Conservation (phyloP, 2,888 invertebrate species). For the Amphipyra berbera region DNA sequence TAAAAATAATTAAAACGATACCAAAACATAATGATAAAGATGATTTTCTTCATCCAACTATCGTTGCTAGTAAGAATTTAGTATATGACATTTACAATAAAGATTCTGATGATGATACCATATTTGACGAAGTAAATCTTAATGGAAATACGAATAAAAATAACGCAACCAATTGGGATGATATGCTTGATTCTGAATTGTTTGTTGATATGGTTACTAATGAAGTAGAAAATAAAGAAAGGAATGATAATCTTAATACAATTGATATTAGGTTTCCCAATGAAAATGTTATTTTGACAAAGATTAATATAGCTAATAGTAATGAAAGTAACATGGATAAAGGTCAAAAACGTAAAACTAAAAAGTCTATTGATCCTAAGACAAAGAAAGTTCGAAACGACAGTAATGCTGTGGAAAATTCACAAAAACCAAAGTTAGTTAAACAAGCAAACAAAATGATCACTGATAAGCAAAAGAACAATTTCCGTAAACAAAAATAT, state of each 20-base stretch:
- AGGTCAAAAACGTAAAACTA: slow-evolving; percentile 33
- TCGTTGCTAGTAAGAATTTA: slow-evolving; percentile 15
- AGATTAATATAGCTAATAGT: not conserved
- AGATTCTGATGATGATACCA: slow-evolving; percentile 6
- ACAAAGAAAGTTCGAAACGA: slow-evolving; percentile 20
- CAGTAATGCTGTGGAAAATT: not conserved
- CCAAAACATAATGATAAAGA: not conserved
- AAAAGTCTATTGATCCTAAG: slow-evolving; percentile 2
- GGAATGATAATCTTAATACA: not conserved
- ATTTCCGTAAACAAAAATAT: slow-evolving; percentile 72
- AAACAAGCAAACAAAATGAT: slow-evolving; percentile 5
- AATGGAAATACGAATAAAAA: not conserved
- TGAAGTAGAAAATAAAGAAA: slow-evolving; percentile 11
- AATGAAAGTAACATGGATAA: not conserved
- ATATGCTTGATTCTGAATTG: slow-evolving; percentile 78
- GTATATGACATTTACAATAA: slow-evolving; percentile 8
- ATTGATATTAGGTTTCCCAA: slow-evolving; percentile 4
- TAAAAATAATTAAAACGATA: slow-evolving; percentile 19
- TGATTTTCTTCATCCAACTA: slow-evolving; percentile 20
- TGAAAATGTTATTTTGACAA: not conserved
- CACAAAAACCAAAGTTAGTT: not conserved
- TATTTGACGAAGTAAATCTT: not conserved
- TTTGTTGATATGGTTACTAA: slow-evolving; percentile 51
- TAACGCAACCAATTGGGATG: slow-evolving; percentile 67
- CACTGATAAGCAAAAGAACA: slow-evolving; percentile 30